phyloP scores from a whole-genome alignment of 2,113 vertebrate genomes.

The Sylvia atricapilla region DNA sequence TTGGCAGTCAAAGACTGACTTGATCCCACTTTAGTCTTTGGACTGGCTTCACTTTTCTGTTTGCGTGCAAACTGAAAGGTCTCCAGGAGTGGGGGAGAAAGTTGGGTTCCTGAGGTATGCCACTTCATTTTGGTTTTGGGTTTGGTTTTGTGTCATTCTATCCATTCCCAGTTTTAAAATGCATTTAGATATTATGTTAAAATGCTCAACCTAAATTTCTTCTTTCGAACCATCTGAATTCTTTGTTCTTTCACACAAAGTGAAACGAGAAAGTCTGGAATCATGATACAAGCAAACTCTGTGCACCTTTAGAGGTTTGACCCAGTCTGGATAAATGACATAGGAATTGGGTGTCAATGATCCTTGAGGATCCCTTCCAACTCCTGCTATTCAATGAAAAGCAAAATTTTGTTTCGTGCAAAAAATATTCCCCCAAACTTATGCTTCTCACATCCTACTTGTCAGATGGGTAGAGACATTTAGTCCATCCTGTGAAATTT shows the following conservation, averaged over 20 bases:
- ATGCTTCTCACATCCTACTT: neutral
- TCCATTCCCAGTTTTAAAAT: neutral
- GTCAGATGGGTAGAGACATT: neutral
- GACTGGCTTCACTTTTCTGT: neutral
- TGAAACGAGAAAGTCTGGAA: neutral
- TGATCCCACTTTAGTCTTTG: neutral
- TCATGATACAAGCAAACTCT: neutral
- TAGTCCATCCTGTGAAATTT: neutral
- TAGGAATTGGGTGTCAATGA: accelerated
- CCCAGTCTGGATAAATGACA: neutral
- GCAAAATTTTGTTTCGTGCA: neutral
- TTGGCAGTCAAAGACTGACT: neutral
- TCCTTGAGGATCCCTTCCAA: neutral
- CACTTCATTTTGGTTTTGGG: neutral
- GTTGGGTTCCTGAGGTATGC: accelerated
- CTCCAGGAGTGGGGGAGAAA: neutral
- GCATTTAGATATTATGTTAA: neutral
- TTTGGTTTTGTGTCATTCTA: neutral
- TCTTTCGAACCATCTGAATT: neutral
- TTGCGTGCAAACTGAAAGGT: neutral
- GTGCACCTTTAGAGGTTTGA: neutral
- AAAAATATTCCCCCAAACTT: neutral
- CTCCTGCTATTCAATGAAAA: neutral
- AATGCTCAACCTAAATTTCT: neutral
- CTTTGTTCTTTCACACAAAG: neutral